These are phyloP conservation scores for Coleophora flavipennella DNA, from an alignment of 2,888 invertebrate species.

Conservation along the genomic window DNA sequence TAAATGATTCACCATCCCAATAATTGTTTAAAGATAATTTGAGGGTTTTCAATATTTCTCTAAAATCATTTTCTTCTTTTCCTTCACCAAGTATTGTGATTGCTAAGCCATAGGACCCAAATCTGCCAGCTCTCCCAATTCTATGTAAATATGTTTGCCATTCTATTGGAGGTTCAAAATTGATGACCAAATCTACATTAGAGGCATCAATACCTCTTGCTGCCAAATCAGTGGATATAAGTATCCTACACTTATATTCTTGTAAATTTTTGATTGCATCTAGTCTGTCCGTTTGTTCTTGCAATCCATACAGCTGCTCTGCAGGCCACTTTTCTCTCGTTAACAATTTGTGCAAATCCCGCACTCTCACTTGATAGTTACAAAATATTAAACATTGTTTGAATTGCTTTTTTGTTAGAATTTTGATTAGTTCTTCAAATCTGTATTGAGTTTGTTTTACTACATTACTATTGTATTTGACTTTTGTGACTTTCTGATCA, in stretches of 20 bases:
- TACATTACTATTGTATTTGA: constrained; percentile 75
- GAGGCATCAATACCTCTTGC: constrained; percentile 96
- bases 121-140: constrained; percentile 96
- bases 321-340: constrained; percentile 83
- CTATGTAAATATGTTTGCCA: constrained; percentile 92
- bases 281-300: constrained; percentile 84
- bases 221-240: constrained; percentile 92
- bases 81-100: constrained; percentile 81
- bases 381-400: constrained; percentile 95
- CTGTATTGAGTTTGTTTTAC: constrained; percentile 79
- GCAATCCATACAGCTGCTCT: constrained; percentile 82
- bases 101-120: constrained; percentile 87
- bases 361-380: constrained; percentile 88
- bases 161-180: constrained; percentile 88
- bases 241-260: constrained; percentile 84
- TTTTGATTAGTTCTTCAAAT: constrained; percentile 74
- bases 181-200: constrained; percentile 93
- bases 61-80: constrained; percentile 74
- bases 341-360: constrained; percentile 82
- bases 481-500: constrained; percentile 79
- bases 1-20: constrained; percentile 32
- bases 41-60: constrained; percentile 69
- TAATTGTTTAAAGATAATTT: constrained; percentile 30
- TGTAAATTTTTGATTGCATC: constrained; percentile 84
- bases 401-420: constrained; percentile 82